A percentile compares a stretch with the other conserved stretches of the same genome.
Conservation (phyloP, 1,140 invertebrate genomes). For the Cyclargus thomasi region DNA sequence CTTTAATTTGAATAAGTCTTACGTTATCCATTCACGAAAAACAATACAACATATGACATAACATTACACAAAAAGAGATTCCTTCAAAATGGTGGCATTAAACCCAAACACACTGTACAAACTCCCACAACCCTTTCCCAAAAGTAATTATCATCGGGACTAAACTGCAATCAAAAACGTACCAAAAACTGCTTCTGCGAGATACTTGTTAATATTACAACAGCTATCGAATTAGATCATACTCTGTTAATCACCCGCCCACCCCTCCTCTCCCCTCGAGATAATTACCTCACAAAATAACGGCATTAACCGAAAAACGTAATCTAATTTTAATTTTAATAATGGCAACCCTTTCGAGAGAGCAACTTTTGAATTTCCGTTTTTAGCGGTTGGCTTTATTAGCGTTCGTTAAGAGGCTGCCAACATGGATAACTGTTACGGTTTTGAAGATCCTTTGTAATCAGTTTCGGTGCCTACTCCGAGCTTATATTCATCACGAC, state of each 20-base stretch:
- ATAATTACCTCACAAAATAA: constrained; percentile 66
- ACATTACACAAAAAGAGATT: neutral
- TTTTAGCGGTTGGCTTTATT: constrained; percentile 45
- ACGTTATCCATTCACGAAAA: too few species aligned
- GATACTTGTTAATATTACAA: constrained; percentile 65
- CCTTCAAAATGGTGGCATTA: neutral
- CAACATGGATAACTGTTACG: constrained; percentile 26
- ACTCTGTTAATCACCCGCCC: constrained; percentile 54
- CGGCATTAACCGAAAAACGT: constrained; percentile 61
- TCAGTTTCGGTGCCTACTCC: constrained; percentile 2
- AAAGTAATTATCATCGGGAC: constrained; percentile 69
- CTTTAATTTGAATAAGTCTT: too few species aligned
- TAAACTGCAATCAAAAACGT: constrained; percentile 71
- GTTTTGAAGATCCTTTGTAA: constrained; percentile 21
- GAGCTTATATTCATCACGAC: neutral
- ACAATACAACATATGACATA: too few species aligned
- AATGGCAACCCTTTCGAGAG: constrained; percentile 55
- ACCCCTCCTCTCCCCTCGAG: constrained; percentile 40
- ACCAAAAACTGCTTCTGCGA: constrained; percentile 63
- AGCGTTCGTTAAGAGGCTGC: constrained; percentile 34
- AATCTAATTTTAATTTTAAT: constrained; percentile 72
- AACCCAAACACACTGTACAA: constrained; percentile 34
- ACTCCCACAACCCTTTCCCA: constrained; percentile 56
- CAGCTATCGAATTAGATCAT: constrained; percentile 64
- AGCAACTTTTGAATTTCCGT: constrained; percentile 52